Base-by-base conservation (phyloP, 1,140 invertebrate genomes). In the Notospermus geniculatus region DNA sequence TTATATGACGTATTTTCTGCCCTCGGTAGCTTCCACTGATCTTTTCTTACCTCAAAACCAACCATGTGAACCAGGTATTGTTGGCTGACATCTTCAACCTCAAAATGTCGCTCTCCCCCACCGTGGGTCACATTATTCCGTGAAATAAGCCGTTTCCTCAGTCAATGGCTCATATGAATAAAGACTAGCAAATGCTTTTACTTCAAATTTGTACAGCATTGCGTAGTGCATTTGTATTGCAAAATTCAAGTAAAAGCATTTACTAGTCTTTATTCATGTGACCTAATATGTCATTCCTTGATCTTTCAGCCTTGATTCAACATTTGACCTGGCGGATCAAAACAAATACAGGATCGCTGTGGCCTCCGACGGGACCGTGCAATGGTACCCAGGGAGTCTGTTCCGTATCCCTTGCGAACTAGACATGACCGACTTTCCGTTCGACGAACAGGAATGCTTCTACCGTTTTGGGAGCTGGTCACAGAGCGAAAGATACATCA, bases 381-480 rank as follows among this genome's bases (percentile, higher is more conserved):
- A 50, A 13, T 63, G 61, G 61, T 19, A 17, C 17, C 61, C 61
- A 9, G 52, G 27, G n/a, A 62, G 27, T 9, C 23, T 19, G 53
- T 45, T 45, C 41, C 52, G 36, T 2, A 73, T 91, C 61, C 94
- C 93, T 81, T 95, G 93, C 77, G 91, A 95, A 84, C 95, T 96
- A 70, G 90, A 97, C 83, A 76, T 90, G 45, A 77, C 78, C 19
- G 76, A 83, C 17, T 90, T 88, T 88, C 89, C 88, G 0, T 88
- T 85, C 59, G 89, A 90, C 71, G 78, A 76, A n/a, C 88, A 90
- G 70, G 80, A 71, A 0, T 91, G 89, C 69, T 71, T 67, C 2
- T 65, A 90, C 1, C 83, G 81, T 59, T 80, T 90, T n/a, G 88
- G 88, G 13, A 72, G 71, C 0, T 75, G 74, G 73, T 25, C 43